Evolutionary conservation across 2,113 vertebrate genomes (phyloP), one percentile per base, ranked within the genome.

Genomic region (Barbus barbus): DNA sequence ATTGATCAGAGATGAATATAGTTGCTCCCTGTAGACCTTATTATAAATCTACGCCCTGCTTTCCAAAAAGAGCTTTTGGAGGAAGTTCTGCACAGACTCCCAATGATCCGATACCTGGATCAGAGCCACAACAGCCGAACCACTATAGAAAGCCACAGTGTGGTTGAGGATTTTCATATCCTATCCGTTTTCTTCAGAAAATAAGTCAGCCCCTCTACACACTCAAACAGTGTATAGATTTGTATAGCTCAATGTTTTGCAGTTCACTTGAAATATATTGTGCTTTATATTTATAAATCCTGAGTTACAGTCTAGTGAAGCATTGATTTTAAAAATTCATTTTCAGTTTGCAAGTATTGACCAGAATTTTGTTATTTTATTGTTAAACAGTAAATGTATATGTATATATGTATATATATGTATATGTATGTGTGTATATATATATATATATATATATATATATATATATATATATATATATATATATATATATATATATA

Each of bases 1-100:
- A 51, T 71, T 84, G 78, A 67, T 87, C 81, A 69, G 56, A 16
- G 24, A 38, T n/a, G 38, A 71, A 74, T 48, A 36, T 41, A 44
- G 22, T 16, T 9, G 2, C 56, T 18, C 16, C 69, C 12, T 74
- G 20, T 56, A 38, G 12, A 63, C 33, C 36, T 80, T 80, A 74
- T 79, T 63, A 26, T 51, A 73, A 72, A 41, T 63, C 67, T 73
- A 1, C 48, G 3, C 79, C 20, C 48, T 56, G 24, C 38, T 60
- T 46, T 79, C n/a, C n/a, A 13, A 74, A 82, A 58, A 48, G n/a
- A 41, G 60, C 48, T 31, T 11, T 28, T 60, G 28, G 38, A 22
- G 20, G 12, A 24, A 73, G 38, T 73, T 73, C 41, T 51, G 44
- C 44, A 11, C 44, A 48, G 72, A 75, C 24, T 75, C 8, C 44